A percentile compares a stretch with the other conserved stretches of the same genome.
phyloP scores from a whole-genome alignment of 2,113 vertebrate genomes.

The Coptodon rendalli region DNA sequence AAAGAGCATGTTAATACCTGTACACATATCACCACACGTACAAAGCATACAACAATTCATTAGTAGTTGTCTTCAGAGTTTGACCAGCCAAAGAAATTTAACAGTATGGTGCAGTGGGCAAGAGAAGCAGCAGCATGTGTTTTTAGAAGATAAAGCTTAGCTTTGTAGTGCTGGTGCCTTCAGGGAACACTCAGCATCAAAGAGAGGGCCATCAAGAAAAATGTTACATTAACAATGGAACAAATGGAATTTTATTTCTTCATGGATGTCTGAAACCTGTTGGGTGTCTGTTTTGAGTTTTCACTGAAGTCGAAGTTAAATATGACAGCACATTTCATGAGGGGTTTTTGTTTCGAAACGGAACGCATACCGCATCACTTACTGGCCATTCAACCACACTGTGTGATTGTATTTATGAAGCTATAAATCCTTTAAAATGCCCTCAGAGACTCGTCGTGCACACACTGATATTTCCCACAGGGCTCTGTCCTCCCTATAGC shows the following conservation, averaged over 20 bases:
- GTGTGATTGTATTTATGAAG: not conserved
- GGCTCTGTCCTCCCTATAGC: conserved; percentile 7
- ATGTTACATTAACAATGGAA: conserved; percentile 1
- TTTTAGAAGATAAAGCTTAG: conserved; percentile 43
- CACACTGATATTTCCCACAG: not conserved
- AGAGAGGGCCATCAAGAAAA: not conserved
- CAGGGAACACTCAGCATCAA: conserved; percentile 18
- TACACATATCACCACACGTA: not conserved
- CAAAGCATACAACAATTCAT: not conserved
- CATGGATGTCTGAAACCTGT: not conserved
- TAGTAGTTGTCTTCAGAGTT: not conserved
- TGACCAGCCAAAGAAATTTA: not conserved
- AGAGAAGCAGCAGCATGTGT: conserved; percentile 30
- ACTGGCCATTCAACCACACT: not conserved
- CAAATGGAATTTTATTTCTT: conserved; percentile 6
- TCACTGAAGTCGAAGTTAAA: not conserved
- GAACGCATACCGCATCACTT: not conserved
- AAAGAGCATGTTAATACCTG: conserved; percentile 3
- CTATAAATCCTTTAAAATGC: not conserved
- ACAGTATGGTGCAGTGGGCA: not conserved
- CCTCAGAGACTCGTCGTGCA: not conserved
- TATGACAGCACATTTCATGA: not conserved
- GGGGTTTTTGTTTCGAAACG: not conserved
- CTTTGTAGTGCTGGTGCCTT: conserved; percentile 20
- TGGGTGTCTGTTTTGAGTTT: not conserved